Evolutionary conservation across 2,888 invertebrate species (phyloP).

Genomic region (Tyria jacobaeae): DNA sequence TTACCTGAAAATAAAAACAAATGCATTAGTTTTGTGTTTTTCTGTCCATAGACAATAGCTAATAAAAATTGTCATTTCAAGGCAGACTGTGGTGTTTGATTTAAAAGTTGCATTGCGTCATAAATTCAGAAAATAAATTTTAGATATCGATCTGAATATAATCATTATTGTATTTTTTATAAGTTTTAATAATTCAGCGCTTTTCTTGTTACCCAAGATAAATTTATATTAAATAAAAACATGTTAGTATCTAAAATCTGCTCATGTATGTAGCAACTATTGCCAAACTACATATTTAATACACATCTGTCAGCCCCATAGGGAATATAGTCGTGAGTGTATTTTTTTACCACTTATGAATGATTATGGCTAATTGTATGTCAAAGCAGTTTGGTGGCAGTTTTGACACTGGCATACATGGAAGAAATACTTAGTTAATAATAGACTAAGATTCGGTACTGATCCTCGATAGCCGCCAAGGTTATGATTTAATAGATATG

Average conservation of each 20-base stretch:
- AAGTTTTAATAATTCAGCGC: neutral
- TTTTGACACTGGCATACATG: slow-evolving; percentile 37
- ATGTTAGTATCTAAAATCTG: too few relatives aligned
- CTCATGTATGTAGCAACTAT: too few relatives aligned
- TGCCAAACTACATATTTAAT: too few relatives aligned
- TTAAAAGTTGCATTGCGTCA: neutral
- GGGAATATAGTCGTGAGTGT: too few relatives aligned
- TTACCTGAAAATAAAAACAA: slow-evolving; percentile 45
- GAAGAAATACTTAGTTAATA: slow-evolving; percentile 49
- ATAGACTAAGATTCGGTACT: slow-evolving; percentile 49
- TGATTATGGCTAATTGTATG: too few relatives aligned
- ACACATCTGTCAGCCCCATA: too few relatives aligned
- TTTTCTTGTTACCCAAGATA: neutral
- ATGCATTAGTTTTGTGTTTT: neutral
- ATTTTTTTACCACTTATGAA: too few relatives aligned
- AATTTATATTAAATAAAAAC: too few relatives aligned
- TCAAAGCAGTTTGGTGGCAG: slow-evolving; percentile 3
- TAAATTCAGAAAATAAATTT: neutral
- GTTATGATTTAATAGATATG: slow-evolving; percentile 59
- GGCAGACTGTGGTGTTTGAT: neutral
- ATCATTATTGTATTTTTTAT: neutral
- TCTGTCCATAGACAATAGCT: neutral
- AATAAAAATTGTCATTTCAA: neutral
- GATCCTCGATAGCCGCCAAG: slow-evolving; percentile 54
- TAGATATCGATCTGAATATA: neutral